Conservation (phyloP, 2,888 invertebrate species). For the Drosophila helvetica region DNA sequence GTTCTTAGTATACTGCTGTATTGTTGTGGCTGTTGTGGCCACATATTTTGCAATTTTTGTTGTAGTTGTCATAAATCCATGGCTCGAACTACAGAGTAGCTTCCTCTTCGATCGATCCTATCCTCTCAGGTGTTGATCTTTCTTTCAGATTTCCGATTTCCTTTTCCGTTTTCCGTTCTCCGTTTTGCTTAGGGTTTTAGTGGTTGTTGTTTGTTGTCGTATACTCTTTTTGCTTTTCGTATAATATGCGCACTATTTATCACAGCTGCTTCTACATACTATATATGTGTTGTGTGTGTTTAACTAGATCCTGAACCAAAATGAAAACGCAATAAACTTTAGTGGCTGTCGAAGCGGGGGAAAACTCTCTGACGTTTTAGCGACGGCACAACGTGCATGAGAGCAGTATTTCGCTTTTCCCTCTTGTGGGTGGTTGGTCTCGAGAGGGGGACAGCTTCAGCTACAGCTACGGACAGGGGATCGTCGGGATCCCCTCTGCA, state of each 20-base stretch:
- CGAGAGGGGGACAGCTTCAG: constrained; percentile 60
- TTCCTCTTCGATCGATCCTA: constrained; percentile 70
- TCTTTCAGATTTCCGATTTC: constrained; percentile 17
- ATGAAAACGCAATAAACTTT: constrained; percentile 59
- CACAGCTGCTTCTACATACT: constrained; percentile 80
- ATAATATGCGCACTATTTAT: constrained; percentile 80
- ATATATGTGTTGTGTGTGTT: constrained; percentile 32
- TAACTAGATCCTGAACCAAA: constrained; percentile 58
- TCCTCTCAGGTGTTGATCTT: constrained; percentile 2
- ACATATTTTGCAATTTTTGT: constrained; percentile 44
- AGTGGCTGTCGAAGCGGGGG: background rate
- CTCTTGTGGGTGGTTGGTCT: constrained; percentile 35
- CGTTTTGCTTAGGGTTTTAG: constrained; percentile 7
- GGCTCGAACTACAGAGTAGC: constrained; percentile 39
- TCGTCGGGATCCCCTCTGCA: constrained; percentile 45
- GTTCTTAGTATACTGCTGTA: constrained; percentile 55
- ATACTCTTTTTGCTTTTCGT: constrained; percentile 72
- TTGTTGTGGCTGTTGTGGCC: constrained; percentile 49
- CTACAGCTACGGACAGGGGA: constrained; percentile 28
- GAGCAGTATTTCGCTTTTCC: background rate
- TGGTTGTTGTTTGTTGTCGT: constrained; percentile 54
- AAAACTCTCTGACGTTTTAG: background rate
- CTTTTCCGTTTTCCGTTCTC: constrained; percentile 24
- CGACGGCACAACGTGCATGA: background rate
- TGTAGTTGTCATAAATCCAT: constrained; percentile 49